Evolutionary conservation across 2,888 invertebrate genomes (phyloP), one percentile per base, ranked within the genome.

Genomic region (Yponomeuta sedellus): DNA sequence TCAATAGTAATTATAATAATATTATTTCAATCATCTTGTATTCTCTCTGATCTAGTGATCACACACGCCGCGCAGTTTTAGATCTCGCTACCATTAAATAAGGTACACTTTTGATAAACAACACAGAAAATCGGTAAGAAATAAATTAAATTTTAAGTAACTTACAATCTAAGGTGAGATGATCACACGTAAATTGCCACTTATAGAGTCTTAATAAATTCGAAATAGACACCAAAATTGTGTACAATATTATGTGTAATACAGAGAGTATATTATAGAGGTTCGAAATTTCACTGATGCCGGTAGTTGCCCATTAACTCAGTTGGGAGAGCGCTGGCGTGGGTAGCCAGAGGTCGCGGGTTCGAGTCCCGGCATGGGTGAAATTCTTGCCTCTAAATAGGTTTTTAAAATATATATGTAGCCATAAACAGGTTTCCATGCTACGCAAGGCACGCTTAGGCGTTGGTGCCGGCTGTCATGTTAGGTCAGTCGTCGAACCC

Each of bases 31-130:
- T 61, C 28, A 28, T 61, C 82, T 85, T 81, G 83, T 85, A 83
- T 82, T 83, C 77, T 82, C 77, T 80, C 80, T 76, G 78, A 88
- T 34, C 34, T 34, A 34, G 34, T 34, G 34, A 34, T 89, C 85
- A 89, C 86, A 86, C 78, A 77, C 82, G 71, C 74, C 69, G 72
- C 77, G 82, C 86, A 87, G 87, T 83, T 83, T 85, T 80, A 85
- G 86, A 83, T 58, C 20, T 0, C 11, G 10, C 3, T 10, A 20
- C 16, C 8, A 19, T 20, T 58, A 10, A 19, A 20, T 20, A 20
- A 19, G 10, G 19, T 22, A 11, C 58, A 20, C 58, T 58, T n/a
- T 56, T 19, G 16, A 56, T 19, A n/a, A 16, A 56, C 5, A 56
- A 56, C 56, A 16, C 56, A 56, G 19, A n/a, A 56, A 56, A 12